Percentiles rank a stretch among this genome's conserved stretches.
phyloP scores from a whole-genome alignment of 2,113 vertebrate species.

The Leptobrachium ailaonicum region DNA sequence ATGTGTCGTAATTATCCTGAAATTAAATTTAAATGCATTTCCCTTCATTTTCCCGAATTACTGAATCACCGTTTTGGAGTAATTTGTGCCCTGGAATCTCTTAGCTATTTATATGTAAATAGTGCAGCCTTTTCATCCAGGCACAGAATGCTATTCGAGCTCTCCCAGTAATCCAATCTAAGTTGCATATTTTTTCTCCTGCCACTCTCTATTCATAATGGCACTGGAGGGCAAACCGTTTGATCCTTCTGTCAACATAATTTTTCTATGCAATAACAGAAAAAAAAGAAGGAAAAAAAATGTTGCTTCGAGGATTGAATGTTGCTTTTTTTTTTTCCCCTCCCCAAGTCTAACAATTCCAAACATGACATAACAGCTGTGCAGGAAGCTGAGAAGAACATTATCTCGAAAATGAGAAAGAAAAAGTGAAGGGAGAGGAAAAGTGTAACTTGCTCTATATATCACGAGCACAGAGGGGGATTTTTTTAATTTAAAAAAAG shows the following conservation, averaged over 20 bases:
- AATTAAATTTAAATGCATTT: constrained; percentile 57
- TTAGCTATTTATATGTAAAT: constrained; percentile 71
- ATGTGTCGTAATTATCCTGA: constrained; percentile 30
- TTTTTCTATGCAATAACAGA: constrained; percentile 54
- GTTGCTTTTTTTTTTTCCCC: constrained; percentile 37
- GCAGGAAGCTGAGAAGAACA: constrained; percentile 48
- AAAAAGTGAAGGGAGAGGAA: constrained; percentile 1
- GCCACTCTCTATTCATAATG: constrained; percentile 56
- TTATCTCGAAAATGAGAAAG: constrained; percentile 55
- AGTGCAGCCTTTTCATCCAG: constrained; percentile 59
- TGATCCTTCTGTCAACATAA: constrained; percentile 59
- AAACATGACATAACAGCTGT: constrained; percentile 52
- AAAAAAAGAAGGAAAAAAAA: constrained; percentile 52
- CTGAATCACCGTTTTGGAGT: constrained; percentile 58
- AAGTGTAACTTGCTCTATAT: constrained; percentile 50
- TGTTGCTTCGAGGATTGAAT: constrained; percentile 62
- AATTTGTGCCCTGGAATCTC: constrained; percentile 60
- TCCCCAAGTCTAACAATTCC: constrained; percentile 34
- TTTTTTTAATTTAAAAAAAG: too few species aligned
- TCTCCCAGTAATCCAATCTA: constrained; percentile 57
- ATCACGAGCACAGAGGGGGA: constrained; percentile 30
- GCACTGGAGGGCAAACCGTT: constrained; percentile 57
- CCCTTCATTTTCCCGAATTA: constrained; percentile 57
- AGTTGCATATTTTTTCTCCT: constrained; percentile 48
- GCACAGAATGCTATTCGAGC: constrained; percentile 53